Percentiles rank a stretch among this genome's conserved stretches.
phyloP scores from a whole-genome alignment of 2,888 invertebrate genomes.

The Drosophila aldrichi region DNA sequence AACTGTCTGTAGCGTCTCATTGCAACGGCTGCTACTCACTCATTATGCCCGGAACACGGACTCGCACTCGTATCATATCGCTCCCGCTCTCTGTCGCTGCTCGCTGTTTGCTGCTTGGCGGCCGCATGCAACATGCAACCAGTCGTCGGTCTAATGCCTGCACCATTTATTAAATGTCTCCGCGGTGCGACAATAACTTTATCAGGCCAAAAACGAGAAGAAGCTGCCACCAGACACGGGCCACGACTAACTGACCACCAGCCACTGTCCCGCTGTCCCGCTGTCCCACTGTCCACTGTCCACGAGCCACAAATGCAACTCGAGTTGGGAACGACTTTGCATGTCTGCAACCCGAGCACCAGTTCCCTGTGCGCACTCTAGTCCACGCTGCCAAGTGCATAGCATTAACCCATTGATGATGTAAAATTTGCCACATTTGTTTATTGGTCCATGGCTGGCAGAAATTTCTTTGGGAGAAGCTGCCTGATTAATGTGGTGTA shows the following conservation, averaged over 20 bases:
- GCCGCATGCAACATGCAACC: slow-evolving; percentile 53
- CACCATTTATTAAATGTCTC: slow-evolving; percentile 83
- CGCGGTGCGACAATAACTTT: slow-evolving; percentile 83
- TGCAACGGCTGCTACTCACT: slow-evolving; percentile 79
- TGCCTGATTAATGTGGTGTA: slow-evolving; percentile 1
- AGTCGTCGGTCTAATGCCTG: slow-evolving; percentile 76
- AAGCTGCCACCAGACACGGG: slow-evolving; percentile 58
- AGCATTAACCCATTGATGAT: slow-evolving; percentile 57
- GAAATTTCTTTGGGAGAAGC: background rate
- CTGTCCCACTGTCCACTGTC: slow-evolving; percentile 21
- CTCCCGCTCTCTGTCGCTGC: slow-evolving; percentile 50
- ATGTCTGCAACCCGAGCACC: slow-evolving; percentile 64
- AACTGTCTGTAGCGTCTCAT: slow-evolving; percentile 79
- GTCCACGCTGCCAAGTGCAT: slow-evolving; percentile 64
- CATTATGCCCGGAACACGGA: slow-evolving; percentile 75
- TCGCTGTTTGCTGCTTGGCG: slow-evolving; percentile 1
- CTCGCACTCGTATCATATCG: slow-evolving; percentile 81
- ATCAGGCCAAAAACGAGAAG: slow-evolving; percentile 77
- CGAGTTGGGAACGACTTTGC: slow-evolving; percentile 49
- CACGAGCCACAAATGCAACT: slow-evolving; percentile 35
- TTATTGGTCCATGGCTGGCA: too few relatives aligned
- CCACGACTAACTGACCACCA: slow-evolving; percentile 26
- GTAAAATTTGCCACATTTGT: slow-evolving; percentile 5
- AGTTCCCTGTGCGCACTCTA: slow-evolving; percentile 55
- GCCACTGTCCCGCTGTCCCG: slow-evolving; percentile 25